Evolutionary conservation across 2,797 vertebrate genomes (phyloP).

Genomic region (Leptoclinus maculatus): DNA sequence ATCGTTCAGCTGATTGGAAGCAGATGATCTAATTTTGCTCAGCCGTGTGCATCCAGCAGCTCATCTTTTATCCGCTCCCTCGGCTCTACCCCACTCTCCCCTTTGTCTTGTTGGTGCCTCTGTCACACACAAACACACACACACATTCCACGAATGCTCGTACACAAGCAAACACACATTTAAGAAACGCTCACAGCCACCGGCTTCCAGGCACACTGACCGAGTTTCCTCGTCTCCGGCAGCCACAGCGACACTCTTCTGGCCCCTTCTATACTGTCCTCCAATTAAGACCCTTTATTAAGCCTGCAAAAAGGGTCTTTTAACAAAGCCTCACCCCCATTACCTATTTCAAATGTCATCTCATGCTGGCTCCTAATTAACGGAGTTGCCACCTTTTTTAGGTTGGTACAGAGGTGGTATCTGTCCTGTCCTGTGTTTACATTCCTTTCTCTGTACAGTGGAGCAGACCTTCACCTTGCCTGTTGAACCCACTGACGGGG

Average conservation of each 20-base stretch:
- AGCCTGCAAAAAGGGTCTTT: constrained; percentile 29
- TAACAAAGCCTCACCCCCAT: constrained; percentile 47
- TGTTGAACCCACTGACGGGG: constrained; percentile 30
- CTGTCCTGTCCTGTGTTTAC: constrained; percentile 26
- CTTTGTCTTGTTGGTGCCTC: constrained; percentile 55
- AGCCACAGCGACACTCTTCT: constrained; percentile 29
- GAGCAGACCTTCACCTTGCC: neutral
- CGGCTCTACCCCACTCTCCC: constrained; percentile 53
- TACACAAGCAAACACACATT: constrained; percentile 36
- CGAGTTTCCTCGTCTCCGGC: constrained; percentile 63
- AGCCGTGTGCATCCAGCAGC: constrained; percentile 23
- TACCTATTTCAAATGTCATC: constrained; percentile 54
- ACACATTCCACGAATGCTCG: constrained; percentile 51
- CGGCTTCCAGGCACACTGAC: constrained; percentile 72
- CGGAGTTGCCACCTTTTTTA: constrained; percentile 22
- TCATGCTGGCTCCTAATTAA: constrained; percentile 40
- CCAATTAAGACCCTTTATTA: constrained; percentile 53
- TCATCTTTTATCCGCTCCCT: constrained; percentile 62
- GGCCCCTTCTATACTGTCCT: constrained; percentile 29
- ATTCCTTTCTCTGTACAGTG: constrained; percentile 28
- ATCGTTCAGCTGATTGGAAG: constrained; percentile 44
- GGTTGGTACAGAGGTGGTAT: constrained; percentile 14
- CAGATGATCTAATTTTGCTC: constrained; percentile 55
- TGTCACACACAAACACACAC: constrained; percentile 44
- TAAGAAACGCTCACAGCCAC: constrained; percentile 15